Conservation (phyloP, 2,888 invertebrate genomes). For the Horisme vitalbata region DNA sequence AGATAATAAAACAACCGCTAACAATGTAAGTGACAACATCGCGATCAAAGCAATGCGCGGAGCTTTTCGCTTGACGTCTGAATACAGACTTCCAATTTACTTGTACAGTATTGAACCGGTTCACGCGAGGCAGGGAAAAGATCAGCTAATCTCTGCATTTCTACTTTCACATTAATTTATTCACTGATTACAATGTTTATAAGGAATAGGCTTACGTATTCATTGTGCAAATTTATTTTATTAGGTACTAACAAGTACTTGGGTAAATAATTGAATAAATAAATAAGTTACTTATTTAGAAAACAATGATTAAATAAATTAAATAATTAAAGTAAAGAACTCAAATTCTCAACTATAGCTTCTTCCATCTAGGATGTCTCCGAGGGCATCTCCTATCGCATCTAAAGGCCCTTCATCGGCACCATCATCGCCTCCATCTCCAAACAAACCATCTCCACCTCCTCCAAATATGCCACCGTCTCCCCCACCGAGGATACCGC, state of each 20-base stretch:
- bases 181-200: conserved; percentile 3
- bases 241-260: background rate
- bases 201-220: background rate
- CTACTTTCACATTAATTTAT: conserved; percentile 59
- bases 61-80: conserved; percentile 54
- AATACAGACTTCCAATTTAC: conserved; percentile 65
- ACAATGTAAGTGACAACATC: conserved; percentile 33
- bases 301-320: no score
- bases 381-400: conserved; percentile 69
- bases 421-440: conserved; percentile 34
- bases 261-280: conserved; percentile 3
- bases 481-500: conserved; percentile 36
- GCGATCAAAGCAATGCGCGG: conserved; percentile 41
- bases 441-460: conserved; percentile 29
- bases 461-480: conserved; percentile 26
- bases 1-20: conserved; percentile 30
- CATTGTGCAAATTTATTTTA: background rate
- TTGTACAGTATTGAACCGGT: conserved; percentile 65
- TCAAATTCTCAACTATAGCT: conserved; percentile 27
- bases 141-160: conserved; percentile 44
- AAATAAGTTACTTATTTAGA: no score
- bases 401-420: conserved; percentile 61
- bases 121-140: conserved; percentile 53
- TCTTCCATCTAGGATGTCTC: conserved; percentile 61
- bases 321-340: conserved; percentile 18